Percentiles rank a stretch among this genome's conserved stretches.
Conservation (phyloP, 2,113 vertebrate species). For the Willisornis vidua region DNA sequence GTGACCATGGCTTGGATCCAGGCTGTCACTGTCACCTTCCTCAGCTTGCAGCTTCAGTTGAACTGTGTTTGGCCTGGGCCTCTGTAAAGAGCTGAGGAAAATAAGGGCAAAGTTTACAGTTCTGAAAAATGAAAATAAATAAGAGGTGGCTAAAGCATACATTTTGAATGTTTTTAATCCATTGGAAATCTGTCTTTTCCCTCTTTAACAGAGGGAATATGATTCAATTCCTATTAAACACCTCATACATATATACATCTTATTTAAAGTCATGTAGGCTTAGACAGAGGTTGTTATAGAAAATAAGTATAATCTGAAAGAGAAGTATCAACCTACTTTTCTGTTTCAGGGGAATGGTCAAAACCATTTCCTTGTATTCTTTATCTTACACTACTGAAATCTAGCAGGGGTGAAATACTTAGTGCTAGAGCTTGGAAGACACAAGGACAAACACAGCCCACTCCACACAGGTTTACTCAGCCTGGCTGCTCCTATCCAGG, state of each 20-base stretch:
- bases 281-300: neutral
- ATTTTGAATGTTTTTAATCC: neutral
- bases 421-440: neutral
- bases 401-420: neutral
- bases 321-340: neutral
- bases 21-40: neutral
- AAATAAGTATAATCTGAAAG: neutral
- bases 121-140: neutral
- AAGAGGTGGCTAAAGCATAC: neutral
- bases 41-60: neutral
- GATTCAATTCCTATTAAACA: neutral
- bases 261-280: neutral
- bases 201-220: neutral
- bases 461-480: neutral
- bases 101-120: neutral
- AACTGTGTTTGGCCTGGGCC: neutral
- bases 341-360: neutral
- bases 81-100: neutral
- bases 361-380: neutral
- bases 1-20: neutral
- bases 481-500: neutral
- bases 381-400: neutral
- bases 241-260: rapidly evolving
- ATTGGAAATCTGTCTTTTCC: neutral
- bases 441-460: neutral